A percentile compares a stretch with the other conserved stretches of the same genome.
phyloP scores from a whole-genome alignment of 2,113 vertebrate genomes.

The Grammomys dolichurus region DNA sequence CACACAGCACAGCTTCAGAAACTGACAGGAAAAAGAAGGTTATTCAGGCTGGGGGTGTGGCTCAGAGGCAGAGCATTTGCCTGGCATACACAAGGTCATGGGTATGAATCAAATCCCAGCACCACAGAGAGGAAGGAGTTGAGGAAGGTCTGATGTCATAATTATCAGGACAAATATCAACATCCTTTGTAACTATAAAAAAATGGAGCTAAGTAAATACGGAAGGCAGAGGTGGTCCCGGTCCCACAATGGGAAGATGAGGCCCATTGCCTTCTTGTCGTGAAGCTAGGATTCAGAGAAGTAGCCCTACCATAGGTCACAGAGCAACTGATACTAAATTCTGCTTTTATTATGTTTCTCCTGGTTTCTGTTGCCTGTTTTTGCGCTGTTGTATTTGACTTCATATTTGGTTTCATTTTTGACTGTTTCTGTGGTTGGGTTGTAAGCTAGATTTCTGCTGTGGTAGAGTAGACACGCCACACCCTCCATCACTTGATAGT shows the following conservation, averaged over 20 bases:
- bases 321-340: not conserved
- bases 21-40: not conserved
- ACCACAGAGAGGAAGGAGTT: not conserved
- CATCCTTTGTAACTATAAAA: not conserved
- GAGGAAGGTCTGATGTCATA: not conserved
- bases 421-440: not conserved
- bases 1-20: not conserved
- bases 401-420: not conserved
- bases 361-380: not conserved
- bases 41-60: not conserved
- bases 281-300: not conserved
- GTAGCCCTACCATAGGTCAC: not conserved
- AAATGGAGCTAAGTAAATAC: not conserved
- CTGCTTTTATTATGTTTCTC: not conserved
- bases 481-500: not conserved
- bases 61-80: not conserved
- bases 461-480: rapidly evolving
- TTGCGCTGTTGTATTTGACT: not conserved
- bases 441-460: not conserved
- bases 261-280: rapidly evolving
- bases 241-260: too few relatives aligned
- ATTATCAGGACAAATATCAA: too few relatives aligned
- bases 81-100: too few relatives aligned
- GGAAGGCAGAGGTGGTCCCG: not conserved
- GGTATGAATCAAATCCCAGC: not conserved